Base-by-base conservation (phyloP, 2,888 invertebrate genomes). In the Chaitophorus viminalis region DNA sequence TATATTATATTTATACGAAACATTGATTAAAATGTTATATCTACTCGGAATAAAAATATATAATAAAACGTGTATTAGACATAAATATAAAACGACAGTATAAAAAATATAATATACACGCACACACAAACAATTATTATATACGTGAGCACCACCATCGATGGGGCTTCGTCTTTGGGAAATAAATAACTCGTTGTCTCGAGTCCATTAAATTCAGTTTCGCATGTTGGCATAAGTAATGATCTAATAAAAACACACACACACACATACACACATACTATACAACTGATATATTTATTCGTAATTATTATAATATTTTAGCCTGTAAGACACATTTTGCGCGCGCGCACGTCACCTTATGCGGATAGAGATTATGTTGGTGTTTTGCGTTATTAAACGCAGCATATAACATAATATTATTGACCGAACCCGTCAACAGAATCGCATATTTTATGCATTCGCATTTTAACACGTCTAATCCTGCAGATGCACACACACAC, bases 201-300 rank as follows among this genome's bases (percentile, higher is more conserved):
- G 46, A 84, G 76, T 84, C 84, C 84, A 84, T 84, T 84, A 84
- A 76, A 84, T 76, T 84, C 76, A 76, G 84, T 84, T 84, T 84
- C 46, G 33, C 65, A 46, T 76, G 84, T 76, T 11, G 75, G 84
- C 76, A 65, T 84, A 76, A 84, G 65, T 84, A 84, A 76, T 68
- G 84, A 76, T 68, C 84, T 46, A 84, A 76, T 76, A 84, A 84
- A 84, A 75, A 14, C 3, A 17, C n/a, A 81, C 33, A 31, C 18
- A 60, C n/a, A 14, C 3, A 17, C n/a, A 81, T 18, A 31, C 18
- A 60, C n/a, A 74, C 46, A 60, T 54, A 60, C 39, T n/a, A 54
- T 54, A 60, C 33, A 60, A 74, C 82, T 54, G 82, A 76, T 76
- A 84, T 84, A 65, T 84, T 84, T 84, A 84, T 76, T 76, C 65